phyloP scores from a whole-genome alignment of 2,888 invertebrate species.

The Ennomos quercinarius region DNA sequence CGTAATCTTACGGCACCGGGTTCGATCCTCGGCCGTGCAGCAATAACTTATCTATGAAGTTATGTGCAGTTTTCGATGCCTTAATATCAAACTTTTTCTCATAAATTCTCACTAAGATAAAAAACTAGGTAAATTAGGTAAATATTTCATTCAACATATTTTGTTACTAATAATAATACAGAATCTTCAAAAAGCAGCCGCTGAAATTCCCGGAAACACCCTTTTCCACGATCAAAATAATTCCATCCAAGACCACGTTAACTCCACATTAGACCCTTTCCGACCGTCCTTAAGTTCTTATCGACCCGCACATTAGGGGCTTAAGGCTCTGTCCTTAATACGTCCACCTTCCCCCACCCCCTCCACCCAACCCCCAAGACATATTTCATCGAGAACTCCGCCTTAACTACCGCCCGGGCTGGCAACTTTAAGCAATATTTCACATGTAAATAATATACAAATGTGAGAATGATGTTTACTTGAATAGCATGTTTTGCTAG shows the following conservation, averaged over 20 bases:
- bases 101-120: too few relatives aligned
- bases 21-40: too few relatives aligned
- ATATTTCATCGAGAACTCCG: constrained; percentile 82
- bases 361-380: constrained; percentile 69
- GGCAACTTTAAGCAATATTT: constrained; percentile 78
- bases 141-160: too few relatives aligned
- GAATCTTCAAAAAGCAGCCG: too few relatives aligned
- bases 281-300: constrained; percentile 72
- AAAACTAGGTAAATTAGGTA: too few relatives aligned
- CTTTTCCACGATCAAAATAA: constrained; percentile 25
- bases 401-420: constrained; percentile 70
- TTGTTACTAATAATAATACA: too few relatives aligned
- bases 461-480: constrained; percentile 55
- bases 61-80: too few relatives aligned
- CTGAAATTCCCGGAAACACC: constrained; percentile 4
- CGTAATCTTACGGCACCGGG: too few relatives aligned
- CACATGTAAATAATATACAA: constrained; percentile 75
- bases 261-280: constrained; percentile 35
- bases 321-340: constrained; percentile 77
- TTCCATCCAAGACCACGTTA: constrained; percentile 29
- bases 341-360: constrained; percentile 48
- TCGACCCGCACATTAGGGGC: constrained; percentile 66
- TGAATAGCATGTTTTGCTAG: constrained; percentile 16
- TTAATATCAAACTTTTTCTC: too few relatives aligned
- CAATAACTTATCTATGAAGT: too few relatives aligned